Base-by-base conservation (phyloP, 2,113 vertebrate genomes). In the Mormyrus lacerda region DNA sequence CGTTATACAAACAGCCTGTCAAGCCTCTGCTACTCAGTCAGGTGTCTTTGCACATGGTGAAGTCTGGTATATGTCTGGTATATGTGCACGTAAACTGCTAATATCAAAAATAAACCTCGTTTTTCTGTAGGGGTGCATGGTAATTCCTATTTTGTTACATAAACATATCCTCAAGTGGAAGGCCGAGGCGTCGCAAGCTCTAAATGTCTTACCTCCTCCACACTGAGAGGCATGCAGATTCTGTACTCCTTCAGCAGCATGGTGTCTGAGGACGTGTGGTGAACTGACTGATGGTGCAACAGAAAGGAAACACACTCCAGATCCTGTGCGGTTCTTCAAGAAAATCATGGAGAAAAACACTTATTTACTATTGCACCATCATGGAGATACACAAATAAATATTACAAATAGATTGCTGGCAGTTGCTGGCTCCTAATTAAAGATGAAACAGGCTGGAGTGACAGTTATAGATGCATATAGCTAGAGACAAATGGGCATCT, bases 241-340 rank as follows among this genome's bases (percentile, higher is more conserved):
- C 95, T 93, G 91, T 96, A 96, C 93, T 97, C 97, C 94, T 97
- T 97, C 93, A 97, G 94, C 95, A 97, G 94, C 96, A 97, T 96
- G 95, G 88, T 90, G 87, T 91, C 94, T 96, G 50, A 88, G 69
- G 83, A 76, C 1, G 61, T 87, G 48, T 47, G 69, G 21, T 31
- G 73, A n/a, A 10, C 53, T 7, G 58, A 51, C 86, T 45, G 90
- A 89, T 89, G 88, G 86, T 11, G n/a, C 27, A 27, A 35, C 58
- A 58, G 27, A 48, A 55, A 24, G 1, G 44, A 86, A 58, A 42
- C 13, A 19, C 53, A 15, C 44, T 85, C 83, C 51, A 89, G 45
- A 24, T 85, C 21, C 21, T 73, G 17, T 11, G 61, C 35, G 42
- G 31, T 45, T 31, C 58, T 39, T 11, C 27, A 31, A 9, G 27